Conservation (phyloP, 2,888 invertebrate species). For the Drosophila ochracea region DNA sequence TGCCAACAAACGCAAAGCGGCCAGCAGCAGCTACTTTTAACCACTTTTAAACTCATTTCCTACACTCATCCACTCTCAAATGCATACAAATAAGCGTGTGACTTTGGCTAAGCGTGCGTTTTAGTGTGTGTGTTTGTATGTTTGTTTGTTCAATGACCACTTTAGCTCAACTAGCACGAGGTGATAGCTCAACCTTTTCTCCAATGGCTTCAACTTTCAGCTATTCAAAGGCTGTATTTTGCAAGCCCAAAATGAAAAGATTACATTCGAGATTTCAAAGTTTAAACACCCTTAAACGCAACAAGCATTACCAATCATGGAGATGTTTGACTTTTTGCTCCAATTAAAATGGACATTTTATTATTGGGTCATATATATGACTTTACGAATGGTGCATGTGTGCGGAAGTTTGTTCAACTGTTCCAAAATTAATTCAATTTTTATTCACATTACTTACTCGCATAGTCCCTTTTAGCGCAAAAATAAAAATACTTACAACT, state of each 20-base stretch:
- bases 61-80: constrained; percentile 66
- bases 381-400: neutral
- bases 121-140: constrained; percentile 1
- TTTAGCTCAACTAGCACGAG: constrained; percentile 29
- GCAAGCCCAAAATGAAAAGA: neutral
- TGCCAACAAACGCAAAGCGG: constrained; percentile 47
- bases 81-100: constrained; percentile 57
- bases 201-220: constrained; percentile 18
- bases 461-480: neutral
- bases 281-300: neutral
- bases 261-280: neutral
- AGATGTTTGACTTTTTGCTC: neutral
- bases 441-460: neutral
- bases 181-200: constrained; percentile 41
- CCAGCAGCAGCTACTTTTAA: constrained; percentile 68
- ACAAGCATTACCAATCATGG: neutral
- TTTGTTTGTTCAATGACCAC: constrained; percentile 54
- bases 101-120: neutral
- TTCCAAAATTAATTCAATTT: neutral
- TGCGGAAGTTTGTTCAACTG: neutral
- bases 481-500: neutral
- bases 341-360: neutral
- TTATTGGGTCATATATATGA: neutral
- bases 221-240: constrained; percentile 37
- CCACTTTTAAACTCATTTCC: constrained; percentile 78